These are phyloP conservation scores for Macrochelys suwanniensis DNA, from an alignment of 2,797 vertebrate genomes.

Conservation along the genomic window DNA sequence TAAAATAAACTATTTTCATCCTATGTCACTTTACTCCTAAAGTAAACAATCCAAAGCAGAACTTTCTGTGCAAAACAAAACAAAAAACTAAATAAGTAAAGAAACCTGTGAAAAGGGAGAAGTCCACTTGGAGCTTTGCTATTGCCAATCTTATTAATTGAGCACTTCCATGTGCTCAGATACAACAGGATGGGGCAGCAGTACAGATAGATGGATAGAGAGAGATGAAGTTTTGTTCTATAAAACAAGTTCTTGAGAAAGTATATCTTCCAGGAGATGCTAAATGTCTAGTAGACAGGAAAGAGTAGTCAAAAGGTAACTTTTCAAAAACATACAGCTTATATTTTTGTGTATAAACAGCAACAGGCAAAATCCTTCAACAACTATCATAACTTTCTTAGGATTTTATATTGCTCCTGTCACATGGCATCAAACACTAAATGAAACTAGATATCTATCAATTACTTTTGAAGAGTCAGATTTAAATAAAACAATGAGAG, in stretches of 20 bases:
- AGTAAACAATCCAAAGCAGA: neutral
- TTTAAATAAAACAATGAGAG: conserved; percentile 2
- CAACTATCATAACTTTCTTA: neutral
- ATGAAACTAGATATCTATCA: neutral
- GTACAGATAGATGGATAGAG: neutral
- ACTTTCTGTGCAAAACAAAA: neutral
- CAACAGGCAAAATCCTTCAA: neutral
- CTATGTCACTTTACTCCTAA: neutral
- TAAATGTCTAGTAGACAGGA: neutral
- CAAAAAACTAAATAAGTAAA: neutral
- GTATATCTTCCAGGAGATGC: neutral
- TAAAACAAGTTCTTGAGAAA: neutral
- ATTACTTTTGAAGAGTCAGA: neutral
- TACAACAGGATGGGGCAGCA: neutral
- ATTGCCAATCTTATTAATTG: neutral
- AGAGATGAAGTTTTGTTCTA: neutral
- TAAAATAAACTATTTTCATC: neutral
- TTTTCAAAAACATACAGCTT: neutral
- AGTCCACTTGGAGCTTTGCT: neutral
- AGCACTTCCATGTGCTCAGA: neutral
- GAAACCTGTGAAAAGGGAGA: neutral
- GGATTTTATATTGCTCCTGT: neutral
- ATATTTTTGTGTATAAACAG: neutral
- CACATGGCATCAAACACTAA: neutral
- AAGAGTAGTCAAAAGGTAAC: neutral